These are phyloP conservation scores for Xenopus laevis DNA, from an alignment of 2,113 vertebrate species.

Conservation along the genomic window DNA sequence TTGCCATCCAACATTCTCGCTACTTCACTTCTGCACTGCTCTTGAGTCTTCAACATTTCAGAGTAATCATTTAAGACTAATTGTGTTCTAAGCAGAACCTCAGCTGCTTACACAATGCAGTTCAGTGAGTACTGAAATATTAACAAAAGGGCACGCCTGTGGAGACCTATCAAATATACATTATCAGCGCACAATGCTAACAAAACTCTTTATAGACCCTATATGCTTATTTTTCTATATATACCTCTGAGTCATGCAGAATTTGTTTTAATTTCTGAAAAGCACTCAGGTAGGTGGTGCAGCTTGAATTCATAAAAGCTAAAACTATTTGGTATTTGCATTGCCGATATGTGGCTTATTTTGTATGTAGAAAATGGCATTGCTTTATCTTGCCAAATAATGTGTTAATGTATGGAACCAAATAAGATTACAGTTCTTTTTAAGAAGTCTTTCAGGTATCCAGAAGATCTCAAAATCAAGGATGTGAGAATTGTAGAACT, in stretches of 20 bases:
- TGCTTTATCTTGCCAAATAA: too few relatives aligned
- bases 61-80: slow-evolving; percentile 15
- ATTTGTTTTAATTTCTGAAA: neutral
- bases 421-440: too few relatives aligned
- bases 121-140: slow-evolving; percentile 22
- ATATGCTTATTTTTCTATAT: neutral
- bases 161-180: slow-evolving; percentile 1
- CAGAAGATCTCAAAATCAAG: too few relatives aligned
- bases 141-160: slow-evolving; percentile 26
- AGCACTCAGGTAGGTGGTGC: neutral
- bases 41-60: slow-evolving; percentile 20
- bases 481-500: too few relatives aligned
- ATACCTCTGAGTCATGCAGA: neutral
- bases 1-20: neutral
- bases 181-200: slow-evolving; percentile 1
- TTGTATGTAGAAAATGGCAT: too few relatives aligned
- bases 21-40: slow-evolving; percentile 15
- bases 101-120: slow-evolving; percentile 10
- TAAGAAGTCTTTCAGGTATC: too few relatives aligned
- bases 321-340: neutral
- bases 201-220: neutral
- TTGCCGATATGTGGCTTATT: too few relatives aligned
- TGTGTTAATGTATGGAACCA: too few relatives aligned
- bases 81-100: slow-evolving; percentile 22
- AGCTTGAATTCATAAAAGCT: neutral